Evolutionary conservation across 2,113 vertebrate genomes (phyloP).

Genomic region (Phaethornis superciliosus): DNA sequence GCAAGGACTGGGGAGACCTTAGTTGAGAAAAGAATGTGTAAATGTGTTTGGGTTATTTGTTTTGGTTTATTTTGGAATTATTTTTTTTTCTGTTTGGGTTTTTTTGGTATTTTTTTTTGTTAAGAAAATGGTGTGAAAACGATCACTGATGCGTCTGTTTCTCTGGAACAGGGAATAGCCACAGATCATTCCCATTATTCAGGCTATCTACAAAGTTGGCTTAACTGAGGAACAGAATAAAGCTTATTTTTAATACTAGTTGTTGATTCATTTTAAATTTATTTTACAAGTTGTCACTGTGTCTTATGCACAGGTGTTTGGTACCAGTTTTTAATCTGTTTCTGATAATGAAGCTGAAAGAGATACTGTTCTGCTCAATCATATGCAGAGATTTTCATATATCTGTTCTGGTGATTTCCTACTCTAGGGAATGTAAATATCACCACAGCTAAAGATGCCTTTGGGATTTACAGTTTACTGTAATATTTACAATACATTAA

Average conservation of each 20-base stretch:
- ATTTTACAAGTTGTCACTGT: background rate
- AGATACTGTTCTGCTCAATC: background rate
- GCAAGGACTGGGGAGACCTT: background rate
- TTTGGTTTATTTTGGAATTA: background rate
- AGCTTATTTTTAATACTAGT: background rate
- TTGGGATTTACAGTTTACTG: background rate
- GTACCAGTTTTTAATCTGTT: background rate
- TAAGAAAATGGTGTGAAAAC: background rate
- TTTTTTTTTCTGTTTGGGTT: too few species aligned
- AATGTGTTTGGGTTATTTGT: background rate
- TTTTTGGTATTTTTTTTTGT: background rate
- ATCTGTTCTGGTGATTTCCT: background rate
- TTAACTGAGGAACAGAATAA: slow-evolving; percentile 5
- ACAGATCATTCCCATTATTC: background rate
- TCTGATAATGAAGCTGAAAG: background rate
- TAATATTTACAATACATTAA: too few species aligned
- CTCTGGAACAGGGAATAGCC: background rate
- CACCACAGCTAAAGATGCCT: background rate
- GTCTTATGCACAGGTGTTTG: background rate
- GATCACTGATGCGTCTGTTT: background rate
- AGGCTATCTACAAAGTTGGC: background rate
- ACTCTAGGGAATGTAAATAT: background rate
- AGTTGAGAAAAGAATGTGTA: background rate
- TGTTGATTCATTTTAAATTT: background rate
- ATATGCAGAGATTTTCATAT: background rate